Conservation (phyloP, 2,888 invertebrate genomes). For the Nomada goodeniana region DNA sequence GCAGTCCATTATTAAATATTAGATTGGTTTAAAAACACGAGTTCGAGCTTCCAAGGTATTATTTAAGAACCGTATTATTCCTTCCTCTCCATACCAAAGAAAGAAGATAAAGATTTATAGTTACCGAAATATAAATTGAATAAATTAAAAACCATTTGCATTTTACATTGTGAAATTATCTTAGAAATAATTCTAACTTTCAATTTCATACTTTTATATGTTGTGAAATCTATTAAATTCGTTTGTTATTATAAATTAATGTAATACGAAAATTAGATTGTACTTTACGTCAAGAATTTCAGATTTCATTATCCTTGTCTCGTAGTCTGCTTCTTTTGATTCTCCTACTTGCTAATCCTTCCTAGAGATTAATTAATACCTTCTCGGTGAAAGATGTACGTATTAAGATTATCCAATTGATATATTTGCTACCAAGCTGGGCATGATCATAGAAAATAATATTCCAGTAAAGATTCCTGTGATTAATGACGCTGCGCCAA, state of each 20-base stretch:
- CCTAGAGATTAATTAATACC: slow-evolving; percentile 6
- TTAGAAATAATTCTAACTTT: slow-evolving; percentile 12
- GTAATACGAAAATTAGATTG: slow-evolving; percentile 20
- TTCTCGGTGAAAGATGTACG: slow-evolving; percentile 4
- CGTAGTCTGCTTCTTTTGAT: slow-evolving; percentile 25
- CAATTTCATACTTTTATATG: background rate
- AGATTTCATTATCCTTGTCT: slow-evolving; percentile 19
- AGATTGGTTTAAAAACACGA: slow-evolving; percentile 13
- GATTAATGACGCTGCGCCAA: slow-evolving; percentile 96
- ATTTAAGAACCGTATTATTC: background rate
- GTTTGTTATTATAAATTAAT: slow-evolving; percentile 11
- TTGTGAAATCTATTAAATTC: slow-evolving; percentile 6
- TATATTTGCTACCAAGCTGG: slow-evolving; percentile 86
- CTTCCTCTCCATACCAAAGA: background rate
- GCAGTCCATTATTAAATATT: slow-evolving; percentile 14
- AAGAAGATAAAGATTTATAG: background rate
- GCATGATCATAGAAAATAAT: slow-evolving; percentile 89
- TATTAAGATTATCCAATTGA: slow-evolving; percentile 63
- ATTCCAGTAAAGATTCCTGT: slow-evolving; percentile 96
- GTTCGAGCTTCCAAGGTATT: slow-evolving; percentile 14
- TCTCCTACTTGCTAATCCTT: slow-evolving; percentile 24
- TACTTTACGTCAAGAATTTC: slow-evolving; percentile 25
- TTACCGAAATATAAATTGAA: background rate
- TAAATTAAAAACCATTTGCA: slow-evolving; percentile 16
- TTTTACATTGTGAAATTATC: background rate